Percentiles rank a stretch among this genome's conserved stretches.
These are phyloP conservation scores for Talpa occidentalis DNA, from an alignment of 2,113 vertebrate species.

Conservation along the genomic window DNA sequence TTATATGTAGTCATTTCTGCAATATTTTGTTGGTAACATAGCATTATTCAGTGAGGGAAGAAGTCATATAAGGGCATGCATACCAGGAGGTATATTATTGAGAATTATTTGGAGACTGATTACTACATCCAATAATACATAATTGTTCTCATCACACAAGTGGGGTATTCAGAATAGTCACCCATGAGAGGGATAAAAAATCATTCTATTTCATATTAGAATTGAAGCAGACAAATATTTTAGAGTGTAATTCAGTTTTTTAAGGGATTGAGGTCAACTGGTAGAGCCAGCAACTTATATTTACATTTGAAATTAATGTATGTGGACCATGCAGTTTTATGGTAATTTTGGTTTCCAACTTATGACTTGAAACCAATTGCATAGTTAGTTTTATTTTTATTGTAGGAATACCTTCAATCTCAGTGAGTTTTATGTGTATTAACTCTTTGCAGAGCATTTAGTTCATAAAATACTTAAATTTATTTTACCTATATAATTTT, in stretches of 20 bases:
- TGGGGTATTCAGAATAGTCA: neutral
- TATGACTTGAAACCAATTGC: slow-evolving; percentile 64
- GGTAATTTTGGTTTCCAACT: neutral
- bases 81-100: neutral
- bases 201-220: neutral
- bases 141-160: neutral
- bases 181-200: neutral
- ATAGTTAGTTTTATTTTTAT: slow-evolving; percentile 17
- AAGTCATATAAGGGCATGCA: neutral
- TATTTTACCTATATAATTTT: slow-evolving; percentile 75
- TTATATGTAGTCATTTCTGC: neutral
- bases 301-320: slow-evolving; percentile 25
- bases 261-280: neutral
- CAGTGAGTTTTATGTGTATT: slow-evolving; percentile 54
- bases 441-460: slow-evolving; percentile 76
- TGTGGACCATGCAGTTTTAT: slow-evolving; percentile 21
- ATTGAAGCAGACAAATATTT: neutral
- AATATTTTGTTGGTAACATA: neutral
- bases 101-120: neutral
- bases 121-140: neutral
- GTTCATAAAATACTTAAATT: slow-evolving; percentile 77
- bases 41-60: neutral
- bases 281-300: neutral
- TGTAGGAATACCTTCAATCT: slow-evolving; percentile 54
- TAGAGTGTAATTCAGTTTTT: neutral